A percentile compares a stretch with the other conserved stretches of the same genome.
These are phyloP conservation scores for Brachynemurus nebulosus DNA, from an alignment of 2,888 invertebrate genomes.

Conservation along the genomic window DNA sequence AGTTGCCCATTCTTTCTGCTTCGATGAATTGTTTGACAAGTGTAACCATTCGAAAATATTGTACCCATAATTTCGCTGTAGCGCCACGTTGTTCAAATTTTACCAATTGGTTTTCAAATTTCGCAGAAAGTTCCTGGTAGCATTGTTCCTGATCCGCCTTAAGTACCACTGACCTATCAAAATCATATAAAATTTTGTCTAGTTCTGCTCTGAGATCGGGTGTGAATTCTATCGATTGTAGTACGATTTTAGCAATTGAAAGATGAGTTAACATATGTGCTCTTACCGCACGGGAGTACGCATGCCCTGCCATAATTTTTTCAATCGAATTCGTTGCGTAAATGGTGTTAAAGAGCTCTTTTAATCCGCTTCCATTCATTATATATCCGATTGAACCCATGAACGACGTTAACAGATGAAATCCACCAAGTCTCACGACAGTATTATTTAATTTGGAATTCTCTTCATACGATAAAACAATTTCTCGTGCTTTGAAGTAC, in stretches of 20 bases:
- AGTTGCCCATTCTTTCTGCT: constrained; percentile 23
- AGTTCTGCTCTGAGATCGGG: constrained; percentile 1
- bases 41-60: constrained; percentile 22
- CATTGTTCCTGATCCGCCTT: constrained; percentile 12
- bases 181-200: constrained; percentile 12
- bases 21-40: constrained; percentile 22
- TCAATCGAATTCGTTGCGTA: constrained; percentile 19
- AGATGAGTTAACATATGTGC: constrained; percentile 19
- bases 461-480: constrained; percentile 13
- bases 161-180: constrained; percentile 12
- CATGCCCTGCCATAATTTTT: constrained; percentile 21
- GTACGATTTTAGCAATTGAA: constrained; percentile 3
- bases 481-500: constrained; percentile 22
- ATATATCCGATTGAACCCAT: constrained; percentile 21
- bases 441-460: constrained; percentile 3
- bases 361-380: constrained; percentile 21
- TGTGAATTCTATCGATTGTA: constrained; percentile 7
- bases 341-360: constrained; percentile 17
- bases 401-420: constrained; percentile 23
- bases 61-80: constrained; percentile 21
- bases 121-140: constrained; percentile 15
- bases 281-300: constrained; percentile 21
- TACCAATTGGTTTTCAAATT: constrained; percentile 41
- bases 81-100: constrained; percentile 15
- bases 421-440: constrained; percentile 22